Conservation (phyloP, 2,888 invertebrate species). For the Carpatolechia fugitivella region DNA sequence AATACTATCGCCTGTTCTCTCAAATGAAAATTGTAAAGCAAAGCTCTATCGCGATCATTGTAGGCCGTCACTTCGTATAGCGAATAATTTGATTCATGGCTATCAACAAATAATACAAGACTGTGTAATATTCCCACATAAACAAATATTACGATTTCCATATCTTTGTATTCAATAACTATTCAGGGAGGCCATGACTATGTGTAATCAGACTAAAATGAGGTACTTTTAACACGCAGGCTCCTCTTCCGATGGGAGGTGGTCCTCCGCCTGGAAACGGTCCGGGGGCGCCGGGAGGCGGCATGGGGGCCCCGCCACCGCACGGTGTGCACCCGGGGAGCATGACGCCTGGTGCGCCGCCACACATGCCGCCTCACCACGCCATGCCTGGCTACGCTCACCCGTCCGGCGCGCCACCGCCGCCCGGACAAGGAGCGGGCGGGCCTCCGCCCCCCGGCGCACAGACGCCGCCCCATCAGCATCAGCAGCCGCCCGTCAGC, state of each 20-base stretch:
- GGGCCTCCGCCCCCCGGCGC: slow-evolving; percentile 24
- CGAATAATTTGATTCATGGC: slow-evolving; percentile 29
- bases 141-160: not conserved
- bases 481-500: slow-evolving; percentile 51
- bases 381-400: slow-evolving; percentile 40
- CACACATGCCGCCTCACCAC: slow-evolving; percentile 61
- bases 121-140: slow-evolving; percentile 4
- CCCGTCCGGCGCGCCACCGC: slow-evolving; percentile 29
- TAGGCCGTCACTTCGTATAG: slow-evolving; percentile 59
- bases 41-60: slow-evolving; percentile 47
- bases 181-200: slow-evolving; percentile 28
- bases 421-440: slow-evolving; percentile 32
- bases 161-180: slow-evolving; percentile 7
- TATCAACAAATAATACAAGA: not conserved
- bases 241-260: slow-evolving; percentile 66
- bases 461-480: slow-evolving; percentile 44
- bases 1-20: slow-evolving; percentile 39
- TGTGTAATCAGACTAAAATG: not conserved
- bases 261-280: slow-evolving; percentile 68
- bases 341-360: slow-evolving; percentile 30
- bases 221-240: slow-evolving; percentile 33
- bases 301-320: slow-evolving; percentile 48
- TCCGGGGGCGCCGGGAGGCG: slow-evolving; percentile 38
- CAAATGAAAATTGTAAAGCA: slow-evolving; percentile 43
- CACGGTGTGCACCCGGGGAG: slow-evolving; percentile 64